These are phyloP conservation scores for Caenorhabditis sp. DNA, from an alignment of 2,888 invertebrate species.

Conservation along the genomic window DNA sequence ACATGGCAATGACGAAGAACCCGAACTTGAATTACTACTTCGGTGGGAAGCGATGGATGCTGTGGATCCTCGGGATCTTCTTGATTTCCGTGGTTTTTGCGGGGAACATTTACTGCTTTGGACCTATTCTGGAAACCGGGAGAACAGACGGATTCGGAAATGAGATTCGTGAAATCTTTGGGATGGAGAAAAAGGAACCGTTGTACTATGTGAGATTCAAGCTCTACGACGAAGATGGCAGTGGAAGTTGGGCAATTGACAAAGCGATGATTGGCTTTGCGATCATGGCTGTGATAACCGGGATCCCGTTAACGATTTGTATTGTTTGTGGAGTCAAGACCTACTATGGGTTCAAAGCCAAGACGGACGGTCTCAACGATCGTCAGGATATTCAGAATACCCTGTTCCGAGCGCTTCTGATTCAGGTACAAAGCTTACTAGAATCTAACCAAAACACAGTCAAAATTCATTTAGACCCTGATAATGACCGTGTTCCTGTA, in stretches of 20 bases:
- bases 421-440: no score
- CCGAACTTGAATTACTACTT: no score
- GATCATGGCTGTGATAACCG: background rate
- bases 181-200: background rate
- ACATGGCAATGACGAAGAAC: background rate
- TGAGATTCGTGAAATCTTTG: background rate
- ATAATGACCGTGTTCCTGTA: no score
- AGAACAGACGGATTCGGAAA: background rate
- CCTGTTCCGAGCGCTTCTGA: conserved; percentile 19
- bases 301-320: no score
- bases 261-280: background rate
- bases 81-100: background rate
- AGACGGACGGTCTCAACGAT: background rate
- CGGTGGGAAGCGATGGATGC: no score
- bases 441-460: no score
- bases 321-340: conserved; percentile 14
- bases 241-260: background rate
- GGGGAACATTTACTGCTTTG: background rate
- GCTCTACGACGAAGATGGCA: background rate
- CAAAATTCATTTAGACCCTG: no score
- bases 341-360: no score
- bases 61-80: background rate
- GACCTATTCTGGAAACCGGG: background rate
- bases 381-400: conserved; percentile 8
- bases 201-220: background rate